phyloP scores from a whole-genome alignment of 37 sponge, comb jelly and placozoan species.

The Ianthella basta region DNA sequence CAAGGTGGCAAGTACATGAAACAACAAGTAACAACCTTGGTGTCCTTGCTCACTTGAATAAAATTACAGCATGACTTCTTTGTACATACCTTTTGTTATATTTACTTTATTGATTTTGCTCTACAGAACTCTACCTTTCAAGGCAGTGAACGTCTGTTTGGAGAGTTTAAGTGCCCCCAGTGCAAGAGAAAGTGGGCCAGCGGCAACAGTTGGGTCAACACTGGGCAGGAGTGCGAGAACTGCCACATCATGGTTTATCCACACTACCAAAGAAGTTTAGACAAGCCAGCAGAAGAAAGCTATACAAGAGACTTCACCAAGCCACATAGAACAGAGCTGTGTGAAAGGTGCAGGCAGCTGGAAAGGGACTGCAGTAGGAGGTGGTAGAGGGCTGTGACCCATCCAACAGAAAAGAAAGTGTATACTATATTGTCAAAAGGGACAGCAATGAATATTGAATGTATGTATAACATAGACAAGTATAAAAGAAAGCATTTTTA shows the following conservation, averaged over 20 bases:
- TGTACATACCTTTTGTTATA: no score
- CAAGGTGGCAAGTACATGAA: no score
- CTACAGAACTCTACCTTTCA: slow-evolving; percentile 62
- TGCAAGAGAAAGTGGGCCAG: slow-evolving; percentile 50
- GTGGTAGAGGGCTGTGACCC: no score
- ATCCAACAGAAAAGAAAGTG: no score
- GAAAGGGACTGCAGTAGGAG: slow-evolving; percentile 42
- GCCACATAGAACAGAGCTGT: slow-evolving; percentile 46
- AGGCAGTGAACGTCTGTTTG: slow-evolving; percentile 51
- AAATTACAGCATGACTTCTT: no score
- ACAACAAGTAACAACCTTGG: no score
- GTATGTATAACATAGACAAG: no score
- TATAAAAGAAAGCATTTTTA: no score
- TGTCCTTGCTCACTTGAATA: no score
- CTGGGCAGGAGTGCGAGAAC: slow-evolving; percentile 41
- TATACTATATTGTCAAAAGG: no score
- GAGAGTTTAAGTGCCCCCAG: slow-evolving; percentile 54
- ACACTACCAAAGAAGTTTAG: slow-evolving; percentile 32
- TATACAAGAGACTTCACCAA: slow-evolving; percentile 29
- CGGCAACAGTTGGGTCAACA: slow-evolving; percentile 51
- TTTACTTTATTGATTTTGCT: background rate
- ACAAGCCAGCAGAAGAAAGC: slow-evolving; percentile 11
- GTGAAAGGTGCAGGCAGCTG: slow-evolving; percentile 57
- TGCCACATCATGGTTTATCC: slow-evolving; percentile 56
- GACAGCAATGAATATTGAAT: no score